Conservation (phyloP, 2,113 vertebrate genomes). For the Apus apus region DNA sequence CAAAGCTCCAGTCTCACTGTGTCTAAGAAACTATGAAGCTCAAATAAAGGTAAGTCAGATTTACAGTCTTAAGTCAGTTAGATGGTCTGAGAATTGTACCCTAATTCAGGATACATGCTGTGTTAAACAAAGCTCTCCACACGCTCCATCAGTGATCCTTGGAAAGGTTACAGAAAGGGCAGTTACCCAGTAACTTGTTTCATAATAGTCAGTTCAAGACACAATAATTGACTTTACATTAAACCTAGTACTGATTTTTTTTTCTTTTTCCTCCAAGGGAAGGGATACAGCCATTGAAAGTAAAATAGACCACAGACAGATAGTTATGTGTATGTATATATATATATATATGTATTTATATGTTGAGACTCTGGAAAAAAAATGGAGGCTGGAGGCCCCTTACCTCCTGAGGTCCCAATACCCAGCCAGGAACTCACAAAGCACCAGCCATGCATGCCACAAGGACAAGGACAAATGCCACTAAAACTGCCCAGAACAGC, state of each 20-base stretch:
- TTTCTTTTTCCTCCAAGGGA: background rate
- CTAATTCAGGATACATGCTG: background rate
- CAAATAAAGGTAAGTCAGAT: background rate
- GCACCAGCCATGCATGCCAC: accelerated
- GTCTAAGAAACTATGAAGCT: background rate
- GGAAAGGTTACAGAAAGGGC: background rate
- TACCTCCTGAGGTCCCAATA: background rate
- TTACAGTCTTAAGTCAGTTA: background rate
- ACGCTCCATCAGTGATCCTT: too few species aligned
- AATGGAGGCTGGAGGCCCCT: background rate
- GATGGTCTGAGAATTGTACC: background rate
- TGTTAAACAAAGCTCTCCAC: background rate
- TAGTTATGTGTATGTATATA: too few species aligned
- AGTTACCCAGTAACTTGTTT: background rate
- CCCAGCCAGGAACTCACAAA: background rate
- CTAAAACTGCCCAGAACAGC: background rate
- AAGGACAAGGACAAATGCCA: background rate
- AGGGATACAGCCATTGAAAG: background rate
- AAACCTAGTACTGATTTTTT: background rate
- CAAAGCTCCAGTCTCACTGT: background rate
- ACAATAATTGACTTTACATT: background rate
- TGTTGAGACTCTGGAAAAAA: background rate
- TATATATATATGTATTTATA: background rate
- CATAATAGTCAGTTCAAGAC: background rate
- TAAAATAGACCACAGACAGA: background rate